Conservation (phyloP, 2,888 invertebrate genomes). For the Lasioglossum villosulum region DNA sequence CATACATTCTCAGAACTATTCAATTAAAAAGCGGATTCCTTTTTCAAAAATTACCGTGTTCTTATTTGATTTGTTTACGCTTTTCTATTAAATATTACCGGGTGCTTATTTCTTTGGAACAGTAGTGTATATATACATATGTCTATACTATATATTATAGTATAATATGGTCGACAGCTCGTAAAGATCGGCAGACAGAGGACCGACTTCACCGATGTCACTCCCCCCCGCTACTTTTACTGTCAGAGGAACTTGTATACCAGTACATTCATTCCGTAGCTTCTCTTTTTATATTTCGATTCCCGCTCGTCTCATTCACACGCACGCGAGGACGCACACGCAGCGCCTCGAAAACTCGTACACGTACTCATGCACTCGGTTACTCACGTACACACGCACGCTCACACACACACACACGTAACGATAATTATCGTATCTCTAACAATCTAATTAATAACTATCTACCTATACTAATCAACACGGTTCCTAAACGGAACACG, state of each 20-base stretch:
- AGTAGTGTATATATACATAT: conserved; percentile 1
- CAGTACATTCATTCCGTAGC: conserved; percentile 83
- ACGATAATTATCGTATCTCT: not conserved
- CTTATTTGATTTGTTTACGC: too few species aligned
- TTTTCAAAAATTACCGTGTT: too few species aligned
- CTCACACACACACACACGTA: not conserved
- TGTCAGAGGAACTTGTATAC: conserved; percentile 91
- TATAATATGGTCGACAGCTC: conserved; percentile 25
- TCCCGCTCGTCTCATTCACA: conserved; percentile 49
- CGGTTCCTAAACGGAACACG: conserved; percentile 52
- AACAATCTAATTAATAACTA: conserved; percentile 43
- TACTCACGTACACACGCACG: not conserved
- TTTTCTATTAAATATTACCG: too few species aligned
- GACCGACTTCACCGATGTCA: conserved; percentile 72
- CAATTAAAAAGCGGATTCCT: too few species aligned
- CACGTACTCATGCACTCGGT: not conserved
- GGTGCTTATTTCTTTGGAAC: too few species aligned
- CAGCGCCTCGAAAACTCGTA: not conserved
- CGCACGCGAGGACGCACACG: not conserved
- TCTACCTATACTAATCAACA: conserved; percentile 30
- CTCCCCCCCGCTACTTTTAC: conserved; percentile 80
- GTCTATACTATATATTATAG: not conserved
- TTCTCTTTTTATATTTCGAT: conserved; percentile 61
- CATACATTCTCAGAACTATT: too few species aligned
- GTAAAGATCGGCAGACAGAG: conserved; percentile 70